Conservation (phyloP, 2,113 vertebrate genomes). For the Hemiprocne comata region DNA sequence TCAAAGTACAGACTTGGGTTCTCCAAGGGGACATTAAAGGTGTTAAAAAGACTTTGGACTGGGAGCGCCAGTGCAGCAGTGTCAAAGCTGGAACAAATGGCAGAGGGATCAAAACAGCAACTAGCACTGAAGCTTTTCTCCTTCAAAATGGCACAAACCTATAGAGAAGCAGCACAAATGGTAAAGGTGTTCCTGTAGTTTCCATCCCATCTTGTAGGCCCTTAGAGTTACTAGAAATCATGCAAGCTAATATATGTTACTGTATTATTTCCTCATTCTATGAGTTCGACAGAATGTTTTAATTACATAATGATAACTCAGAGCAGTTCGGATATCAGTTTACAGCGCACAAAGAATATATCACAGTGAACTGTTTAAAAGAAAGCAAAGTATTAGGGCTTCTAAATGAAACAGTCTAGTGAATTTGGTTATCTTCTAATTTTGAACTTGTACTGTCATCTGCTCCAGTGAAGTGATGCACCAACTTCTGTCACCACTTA, state of each 20-base stretch:
- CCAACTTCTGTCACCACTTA: background rate
- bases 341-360: background rate
- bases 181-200: background rate
- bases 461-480: background rate
- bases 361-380: background rate
- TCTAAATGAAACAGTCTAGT: background rate
- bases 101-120: background rate
- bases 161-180: background rate
- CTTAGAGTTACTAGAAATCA: background rate
- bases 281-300: background rate
- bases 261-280: background rate
- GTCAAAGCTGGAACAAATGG: background rate
- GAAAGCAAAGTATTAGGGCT: background rate
- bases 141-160: background rate
- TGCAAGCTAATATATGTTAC: background rate
- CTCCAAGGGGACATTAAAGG: background rate
- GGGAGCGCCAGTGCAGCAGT: background rate
- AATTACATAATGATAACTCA: background rate
- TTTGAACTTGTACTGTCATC: background rate
- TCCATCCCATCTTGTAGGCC: background rate
- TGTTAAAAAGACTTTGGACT: background rate
- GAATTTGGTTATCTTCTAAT: background rate
- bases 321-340: background rate
- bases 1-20: background rate
- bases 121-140: background rate